Percentiles rank a stretch among this genome's conserved stretches.
Conservation (phyloP, 2,113 vertebrate species). For the Eudorcas thomsonii region DNA sequence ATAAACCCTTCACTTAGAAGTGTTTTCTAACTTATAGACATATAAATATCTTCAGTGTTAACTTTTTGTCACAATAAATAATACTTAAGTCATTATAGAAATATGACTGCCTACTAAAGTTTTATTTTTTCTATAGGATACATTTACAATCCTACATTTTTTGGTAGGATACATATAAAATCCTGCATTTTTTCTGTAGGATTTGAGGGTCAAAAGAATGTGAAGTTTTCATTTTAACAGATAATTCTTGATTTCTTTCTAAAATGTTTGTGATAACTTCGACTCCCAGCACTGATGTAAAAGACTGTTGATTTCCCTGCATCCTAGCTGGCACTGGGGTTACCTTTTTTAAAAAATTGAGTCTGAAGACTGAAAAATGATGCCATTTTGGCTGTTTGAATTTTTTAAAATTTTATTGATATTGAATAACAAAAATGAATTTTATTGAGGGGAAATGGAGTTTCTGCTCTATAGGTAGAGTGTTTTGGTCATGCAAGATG, state of each 20-base stretch:
- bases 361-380: background rate
- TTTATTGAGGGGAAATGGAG: background rate
- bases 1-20: background rate
- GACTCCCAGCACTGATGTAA: background rate
- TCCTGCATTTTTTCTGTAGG: background rate
- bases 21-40: background rate
- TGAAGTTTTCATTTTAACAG: background rate
- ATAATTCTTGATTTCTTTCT: background rate
- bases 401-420: background rate
- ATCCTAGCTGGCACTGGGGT: background rate
- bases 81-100: background rate
- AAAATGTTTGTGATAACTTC: background rate
- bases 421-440: background rate
- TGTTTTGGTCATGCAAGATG: background rate
- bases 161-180: background rate
- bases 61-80: background rate
- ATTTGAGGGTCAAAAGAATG: background rate
- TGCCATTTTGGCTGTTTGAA: background rate
- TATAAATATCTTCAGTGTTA: background rate
- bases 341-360: background rate
- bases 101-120: background rate
- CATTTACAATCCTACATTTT: background rate
- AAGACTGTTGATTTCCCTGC: background rate
- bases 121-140: background rate
- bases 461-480: background rate